A percentile compares a stretch with the other conserved stretches of the same genome.
Evolutionary conservation across 2,888 invertebrate species (phyloP).

Genomic region (Phaonia tiefii): DNA sequence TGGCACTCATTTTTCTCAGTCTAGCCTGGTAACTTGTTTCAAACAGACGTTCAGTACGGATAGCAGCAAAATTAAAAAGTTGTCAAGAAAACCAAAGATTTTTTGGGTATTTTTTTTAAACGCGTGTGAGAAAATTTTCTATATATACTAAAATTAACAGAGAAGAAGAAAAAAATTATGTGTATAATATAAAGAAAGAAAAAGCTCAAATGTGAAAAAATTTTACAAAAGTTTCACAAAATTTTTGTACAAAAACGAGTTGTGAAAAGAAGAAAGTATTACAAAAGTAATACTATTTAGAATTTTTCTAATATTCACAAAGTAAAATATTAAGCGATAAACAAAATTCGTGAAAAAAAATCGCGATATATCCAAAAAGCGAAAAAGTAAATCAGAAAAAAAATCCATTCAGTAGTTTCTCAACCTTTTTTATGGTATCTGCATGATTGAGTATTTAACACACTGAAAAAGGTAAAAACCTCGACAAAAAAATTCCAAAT

Average conservation of each 20-base stretch:
- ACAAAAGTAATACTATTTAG: not conserved
- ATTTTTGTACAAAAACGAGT: constrained; percentile 12
- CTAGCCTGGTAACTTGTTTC: constrained; percentile 66
- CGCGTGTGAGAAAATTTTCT: constrained; percentile 56
- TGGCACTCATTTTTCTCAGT: constrained; percentile 62
- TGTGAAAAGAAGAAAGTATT: not conserved
- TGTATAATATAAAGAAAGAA: constrained; percentile 59
- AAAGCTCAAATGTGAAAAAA: constrained; percentile 43
- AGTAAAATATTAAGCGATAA: constrained; percentile 17
- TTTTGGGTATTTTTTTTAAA: constrained; percentile 40
- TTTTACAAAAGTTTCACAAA: constrained; percentile 30
- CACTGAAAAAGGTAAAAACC: too few relatives aligned
- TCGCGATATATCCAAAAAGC: constrained; percentile 20
- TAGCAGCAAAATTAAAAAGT: constrained; percentile 32
- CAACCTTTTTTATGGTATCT: constrained; percentile 42
- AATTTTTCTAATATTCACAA: constrained; percentile 22
- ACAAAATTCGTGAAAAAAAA: constrained; percentile 15
- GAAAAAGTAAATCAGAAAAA: constrained; percentile 37
- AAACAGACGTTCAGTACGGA: constrained; percentile 59
- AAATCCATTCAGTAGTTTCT: constrained; percentile 49
- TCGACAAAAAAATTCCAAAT: not conserved
- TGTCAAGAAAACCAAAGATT: constrained; percentile 31
- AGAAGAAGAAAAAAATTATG: constrained; percentile 56
- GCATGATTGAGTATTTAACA: constrained; percentile 35
- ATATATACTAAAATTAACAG: constrained; percentile 57